phyloP scores from a whole-genome alignment of 2,113 vertebrate genomes.

The Jaculus jaculus region DNA sequence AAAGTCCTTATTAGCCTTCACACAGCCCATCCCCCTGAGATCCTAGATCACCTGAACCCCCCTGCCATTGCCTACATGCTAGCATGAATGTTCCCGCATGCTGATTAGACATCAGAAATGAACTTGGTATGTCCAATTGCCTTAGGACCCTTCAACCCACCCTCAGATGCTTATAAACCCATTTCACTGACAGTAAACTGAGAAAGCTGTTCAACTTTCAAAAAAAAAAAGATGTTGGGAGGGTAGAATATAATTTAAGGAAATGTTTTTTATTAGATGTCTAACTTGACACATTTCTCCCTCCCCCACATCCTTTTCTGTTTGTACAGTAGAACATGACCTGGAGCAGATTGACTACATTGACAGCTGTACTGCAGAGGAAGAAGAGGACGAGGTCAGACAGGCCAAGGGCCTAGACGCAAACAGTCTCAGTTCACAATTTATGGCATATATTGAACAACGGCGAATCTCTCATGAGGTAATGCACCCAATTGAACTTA shows the following conservation, averaged over 20 bases:
- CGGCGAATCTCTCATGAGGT: conserved; percentile 90
- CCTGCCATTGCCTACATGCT: no score
- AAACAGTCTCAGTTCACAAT: conserved; percentile 91
- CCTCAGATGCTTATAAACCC: no score
- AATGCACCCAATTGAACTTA: conserved; percentile 46
- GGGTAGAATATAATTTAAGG: background rate
- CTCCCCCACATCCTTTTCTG: background rate
- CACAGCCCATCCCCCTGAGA: no score
- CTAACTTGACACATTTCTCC: conserved; percentile 67
- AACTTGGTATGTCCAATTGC: no score
- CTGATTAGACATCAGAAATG: no score
- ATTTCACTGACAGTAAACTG: no score
- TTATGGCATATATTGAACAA: conserved; percentile 92
- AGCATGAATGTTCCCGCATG: no score
- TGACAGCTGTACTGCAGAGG: conserved; percentile 90
- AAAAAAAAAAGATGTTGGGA: conserved; percentile 32
- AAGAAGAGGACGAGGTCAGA: conserved; percentile 89
- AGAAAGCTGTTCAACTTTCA: no score
- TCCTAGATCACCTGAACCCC: no score
- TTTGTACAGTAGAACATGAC: conserved; percentile 87
- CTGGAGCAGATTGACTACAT: conserved; percentile 94
- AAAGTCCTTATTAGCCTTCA: no score
- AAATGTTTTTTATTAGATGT: conserved; percentile 27
- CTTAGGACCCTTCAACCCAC: no score
- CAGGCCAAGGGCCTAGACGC: conserved; percentile 83